A percentile compares a stretch with the other conserved stretches of the same genome.
Evolutionary conservation across 2,113 vertebrate genomes (phyloP).

Genomic region (Stigmatopora nigra): DNA sequence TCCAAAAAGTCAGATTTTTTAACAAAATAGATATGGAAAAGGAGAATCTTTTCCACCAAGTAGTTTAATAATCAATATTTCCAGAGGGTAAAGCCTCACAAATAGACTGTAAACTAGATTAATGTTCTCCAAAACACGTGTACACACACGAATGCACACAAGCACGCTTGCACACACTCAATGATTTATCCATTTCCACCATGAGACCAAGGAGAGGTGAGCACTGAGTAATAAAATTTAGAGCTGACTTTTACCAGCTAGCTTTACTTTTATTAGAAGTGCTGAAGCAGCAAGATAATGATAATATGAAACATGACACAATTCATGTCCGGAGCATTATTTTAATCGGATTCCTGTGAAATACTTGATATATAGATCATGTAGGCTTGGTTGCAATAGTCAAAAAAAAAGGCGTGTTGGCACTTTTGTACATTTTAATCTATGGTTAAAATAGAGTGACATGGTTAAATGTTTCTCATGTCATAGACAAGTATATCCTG

Average conservation of each 20-base stretch:
- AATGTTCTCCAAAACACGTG: not conserved
- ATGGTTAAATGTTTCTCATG: not conserved
- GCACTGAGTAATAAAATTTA: conserved; percentile 35
- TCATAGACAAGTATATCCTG: too few relatives aligned
- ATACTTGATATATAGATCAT: conserved; percentile 22
- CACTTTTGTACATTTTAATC: not conserved
- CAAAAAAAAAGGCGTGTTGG: not conserved
- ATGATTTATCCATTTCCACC: conserved; percentile 35
- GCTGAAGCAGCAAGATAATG: conserved; percentile 46
- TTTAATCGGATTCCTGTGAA: conserved; percentile 18
- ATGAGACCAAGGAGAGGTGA: conserved; percentile 26
- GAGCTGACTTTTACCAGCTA: conserved; percentile 33
- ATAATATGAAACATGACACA: conserved; percentile 39
- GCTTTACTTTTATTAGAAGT: conserved; percentile 33
- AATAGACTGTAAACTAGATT: too few relatives aligned
- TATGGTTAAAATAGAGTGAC: too few relatives aligned
- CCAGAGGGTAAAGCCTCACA: not conserved
- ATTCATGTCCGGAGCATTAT: conserved; percentile 30
- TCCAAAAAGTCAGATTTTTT: not conserved
- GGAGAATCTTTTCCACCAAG: not conserved
- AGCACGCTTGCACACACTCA: not conserved
- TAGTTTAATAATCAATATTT: not conserved
- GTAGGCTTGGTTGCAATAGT: conserved; percentile 6
- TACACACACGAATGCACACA: conserved; percentile 1
- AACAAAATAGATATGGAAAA: not conserved